A percentile compares a stretch with the other conserved stretches of the same genome.
phyloP scores from a whole-genome alignment of 2,113 vertebrate genomes.

The Gallinago undulata region DNA sequence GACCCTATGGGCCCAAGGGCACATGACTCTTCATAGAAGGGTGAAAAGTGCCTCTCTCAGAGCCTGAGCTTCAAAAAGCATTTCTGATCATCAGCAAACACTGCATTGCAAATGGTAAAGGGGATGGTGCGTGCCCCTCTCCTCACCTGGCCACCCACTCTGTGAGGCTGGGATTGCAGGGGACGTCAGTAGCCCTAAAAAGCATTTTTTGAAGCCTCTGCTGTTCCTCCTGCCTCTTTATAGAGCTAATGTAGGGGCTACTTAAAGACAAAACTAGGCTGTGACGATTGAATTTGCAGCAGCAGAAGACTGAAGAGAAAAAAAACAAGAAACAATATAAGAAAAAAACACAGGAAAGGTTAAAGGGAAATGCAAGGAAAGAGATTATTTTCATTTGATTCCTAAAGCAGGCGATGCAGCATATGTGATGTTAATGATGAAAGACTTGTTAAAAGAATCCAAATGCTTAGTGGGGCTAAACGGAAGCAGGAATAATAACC shows the following conservation, averaged over 20 bases:
- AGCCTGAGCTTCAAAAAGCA: not conserved
- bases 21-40: not conserved
- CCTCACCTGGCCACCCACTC: not conserved
- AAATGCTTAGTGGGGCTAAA: not conserved
- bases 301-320: not conserved
- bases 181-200: not conserved
- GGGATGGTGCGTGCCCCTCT: not conserved
- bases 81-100: not conserved
- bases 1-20: not conserved
- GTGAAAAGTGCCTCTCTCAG: not conserved
- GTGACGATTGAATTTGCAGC: not conserved
- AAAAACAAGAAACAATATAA: not conserved
- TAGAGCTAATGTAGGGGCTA: not conserved
- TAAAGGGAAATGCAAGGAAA: not conserved
- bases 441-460: slow-evolving; percentile 8
- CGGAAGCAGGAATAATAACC: slow-evolving; percentile 7
- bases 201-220: not conserved
- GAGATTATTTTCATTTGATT: not conserved
- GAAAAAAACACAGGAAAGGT: not conserved
- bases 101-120: not conserved
- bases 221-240: not conserved
- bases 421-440: not conserved
- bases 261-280: not conserved
- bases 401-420: not conserved
- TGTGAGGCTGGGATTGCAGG: not conserved